phyloP scores from a whole-genome alignment of 2,797 vertebrate genomes.

The Scleropages formosus region DNA sequence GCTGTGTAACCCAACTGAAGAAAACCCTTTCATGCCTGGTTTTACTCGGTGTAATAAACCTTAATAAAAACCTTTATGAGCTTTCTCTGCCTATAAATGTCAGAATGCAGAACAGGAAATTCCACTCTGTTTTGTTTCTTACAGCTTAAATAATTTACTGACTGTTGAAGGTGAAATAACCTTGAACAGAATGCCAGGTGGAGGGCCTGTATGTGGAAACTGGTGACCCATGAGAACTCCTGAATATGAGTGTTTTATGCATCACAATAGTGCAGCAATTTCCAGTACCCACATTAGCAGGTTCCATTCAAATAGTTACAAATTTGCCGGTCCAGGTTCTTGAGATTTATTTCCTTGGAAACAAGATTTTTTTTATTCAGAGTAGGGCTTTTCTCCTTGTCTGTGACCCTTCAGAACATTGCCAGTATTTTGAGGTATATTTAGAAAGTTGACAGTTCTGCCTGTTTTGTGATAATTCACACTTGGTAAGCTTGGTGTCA shows the following conservation, averaged over 20 bases:
- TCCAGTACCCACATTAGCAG: neutral
- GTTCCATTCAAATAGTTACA: conserved; percentile 12
- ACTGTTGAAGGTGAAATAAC: conserved; percentile 9
- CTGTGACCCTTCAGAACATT: conserved; percentile 5
- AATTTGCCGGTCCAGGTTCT: conserved; percentile 6
- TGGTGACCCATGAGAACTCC: neutral
- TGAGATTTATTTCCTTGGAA: conserved; percentile 10
- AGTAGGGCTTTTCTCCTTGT: conserved; percentile 19
- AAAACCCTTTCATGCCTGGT: conserved; percentile 5
- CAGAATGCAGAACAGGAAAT: conserved; percentile 18
- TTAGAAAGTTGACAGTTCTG: conserved; percentile 20
- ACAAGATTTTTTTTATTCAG: conserved; percentile 17
- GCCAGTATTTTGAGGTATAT: conserved; percentile 27
- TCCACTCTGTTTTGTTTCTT: conserved; percentile 17
- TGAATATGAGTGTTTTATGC: conserved; percentile 6
- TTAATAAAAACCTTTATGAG: conserved; percentile 24
- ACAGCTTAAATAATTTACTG: conserved; percentile 2
- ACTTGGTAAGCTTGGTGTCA: conserved; percentile 5
- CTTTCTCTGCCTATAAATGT: conserved; percentile 20
- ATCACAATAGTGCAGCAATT: neutral
- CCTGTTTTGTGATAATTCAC: conserved; percentile 17
- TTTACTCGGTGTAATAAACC: conserved; percentile 22
- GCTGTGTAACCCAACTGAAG: neutral
- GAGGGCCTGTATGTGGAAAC: conserved; percentile 7
- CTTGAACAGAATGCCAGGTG: conserved; percentile 14